Evolutionary conservation across 30 jellyfish, hydroid and myxozoan species (phyloP).

Genomic region (Aurelia sp.): DNA sequence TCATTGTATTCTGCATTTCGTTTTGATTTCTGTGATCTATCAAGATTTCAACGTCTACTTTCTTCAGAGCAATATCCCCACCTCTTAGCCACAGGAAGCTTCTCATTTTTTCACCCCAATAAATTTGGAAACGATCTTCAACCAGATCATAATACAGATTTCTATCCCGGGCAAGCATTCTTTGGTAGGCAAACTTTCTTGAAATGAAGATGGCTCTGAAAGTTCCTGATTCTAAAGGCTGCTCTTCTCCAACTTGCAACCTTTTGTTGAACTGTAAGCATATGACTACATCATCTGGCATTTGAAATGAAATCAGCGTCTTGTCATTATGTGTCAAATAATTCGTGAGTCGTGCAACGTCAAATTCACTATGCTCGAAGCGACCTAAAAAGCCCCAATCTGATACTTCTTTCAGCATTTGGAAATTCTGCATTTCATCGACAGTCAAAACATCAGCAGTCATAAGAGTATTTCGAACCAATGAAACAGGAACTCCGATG

Average conservation of each 20-base stretch:
- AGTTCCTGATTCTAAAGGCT: neutral
- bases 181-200: slow-evolving; percentile 15
- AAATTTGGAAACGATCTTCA: slow-evolving; percentile 25
- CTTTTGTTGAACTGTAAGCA: neutral
- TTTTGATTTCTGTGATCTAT: neutral
- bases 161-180: neutral
- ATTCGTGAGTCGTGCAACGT: neutral
- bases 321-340: neutral
- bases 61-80: neutral
- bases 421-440: slow-evolving; percentile 1
- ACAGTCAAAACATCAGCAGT: slow-evolving; percentile 4
- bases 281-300: slow-evolving; percentile 39
- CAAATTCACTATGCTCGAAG: neutral
- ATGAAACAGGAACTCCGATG: neutral
- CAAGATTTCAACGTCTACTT: neutral
- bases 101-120: neutral
- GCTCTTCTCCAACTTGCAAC: neutral
- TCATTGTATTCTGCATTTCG: slow-evolving; percentile 4
- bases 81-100: slow-evolving; percentile 33
- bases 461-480: slow-evolving; percentile 4
- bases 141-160: slow-evolving; percentile 22
- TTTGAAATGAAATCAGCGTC: neutral
- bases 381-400: slow-evolving; percentile 14
- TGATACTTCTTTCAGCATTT: slow-evolving; percentile 1
- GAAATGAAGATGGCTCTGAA: slow-evolving; percentile 11